phyloP scores from a whole-genome alignment of 2,113 vertebrate genomes.

The Thunnus thynnus region DNA sequence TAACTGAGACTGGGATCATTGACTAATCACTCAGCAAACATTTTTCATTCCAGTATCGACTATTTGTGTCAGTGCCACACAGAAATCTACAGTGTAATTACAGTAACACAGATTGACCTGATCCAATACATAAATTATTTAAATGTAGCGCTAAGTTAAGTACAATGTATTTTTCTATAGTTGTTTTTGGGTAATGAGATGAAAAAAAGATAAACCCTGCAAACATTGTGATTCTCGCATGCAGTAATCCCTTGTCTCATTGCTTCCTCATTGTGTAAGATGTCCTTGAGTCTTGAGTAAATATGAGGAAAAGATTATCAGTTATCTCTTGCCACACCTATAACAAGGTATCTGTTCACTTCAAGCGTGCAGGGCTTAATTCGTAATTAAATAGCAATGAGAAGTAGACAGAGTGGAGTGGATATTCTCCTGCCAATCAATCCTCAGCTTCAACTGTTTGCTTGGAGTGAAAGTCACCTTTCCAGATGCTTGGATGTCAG shows the following conservation, averaged over 20 bases:
- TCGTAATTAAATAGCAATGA: slow-evolving; percentile 50
- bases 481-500: slow-evolving; percentile 42
- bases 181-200: background rate
- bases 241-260: slow-evolving; percentile 38
- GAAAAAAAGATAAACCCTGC: background rate
- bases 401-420: slow-evolving; percentile 23
- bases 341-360: slow-evolving; percentile 47
- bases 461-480: slow-evolving; percentile 68
- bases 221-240: background rate
- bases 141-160: background rate
- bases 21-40: slow-evolving; percentile 4
- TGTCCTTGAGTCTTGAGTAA: slow-evolving; percentile 53
- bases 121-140: background rate
- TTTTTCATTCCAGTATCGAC: background rate
- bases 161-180: background rate
- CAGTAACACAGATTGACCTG: background rate
- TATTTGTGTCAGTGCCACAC: background rate
- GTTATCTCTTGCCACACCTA: slow-evolving; percentile 43
- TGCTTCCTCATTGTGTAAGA: slow-evolving; percentile 29
- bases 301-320: slow-evolving; percentile 63
- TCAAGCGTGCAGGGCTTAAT: slow-evolving; percentile 47
- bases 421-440: slow-evolving; percentile 61
- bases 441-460: slow-evolving; percentile 31
- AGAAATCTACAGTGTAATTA: too few species aligned
- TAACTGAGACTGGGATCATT: background rate